phyloP scores from a whole-genome alignment of 2,888 invertebrate genomes.

The Drosophila merina region DNA sequence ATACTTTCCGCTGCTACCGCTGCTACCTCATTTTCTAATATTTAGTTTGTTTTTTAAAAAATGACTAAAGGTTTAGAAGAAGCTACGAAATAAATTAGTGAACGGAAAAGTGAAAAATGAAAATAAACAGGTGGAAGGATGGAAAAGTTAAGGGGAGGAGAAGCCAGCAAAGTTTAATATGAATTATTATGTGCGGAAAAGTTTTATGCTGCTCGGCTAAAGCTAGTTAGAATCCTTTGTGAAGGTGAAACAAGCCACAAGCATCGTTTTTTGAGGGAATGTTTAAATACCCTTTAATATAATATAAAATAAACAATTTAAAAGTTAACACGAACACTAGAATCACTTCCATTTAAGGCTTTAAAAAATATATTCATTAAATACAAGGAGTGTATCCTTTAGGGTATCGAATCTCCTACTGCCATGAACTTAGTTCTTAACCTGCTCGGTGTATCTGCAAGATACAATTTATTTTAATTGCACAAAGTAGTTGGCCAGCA shows the following conservation, averaged over 20 bases:
- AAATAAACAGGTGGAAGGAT: conserved; percentile 10
- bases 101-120: conserved; percentile 10
- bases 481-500: conserved; percentile 74
- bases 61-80: not conserved
- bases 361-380: too few species aligned
- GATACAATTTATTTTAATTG: conserved; percentile 81
- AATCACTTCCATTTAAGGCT: too few species aligned
- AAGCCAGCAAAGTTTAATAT: conserved; percentile 71
- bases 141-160: not conserved
- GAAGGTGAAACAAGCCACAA: conserved; percentile 13
- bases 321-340: too few species aligned
- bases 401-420: not conserved
- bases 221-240: conserved; percentile 34
- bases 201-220: conserved; percentile 60
- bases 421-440: conserved; percentile 16
- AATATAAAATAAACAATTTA: not conserved
- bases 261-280: not conserved
- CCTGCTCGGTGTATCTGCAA: conserved; percentile 58
- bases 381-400: not conserved
- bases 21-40: not conserved
- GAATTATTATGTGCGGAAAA: conserved; percentile 78
- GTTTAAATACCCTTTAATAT: conserved; percentile 10
- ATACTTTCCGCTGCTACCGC: too few species aligned
- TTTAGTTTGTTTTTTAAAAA: not conserved
- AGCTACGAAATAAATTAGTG: conserved; percentile 58